Base-by-base conservation (phyloP, 2,888 invertebrate species). In the Tridacna gigas region DNA sequence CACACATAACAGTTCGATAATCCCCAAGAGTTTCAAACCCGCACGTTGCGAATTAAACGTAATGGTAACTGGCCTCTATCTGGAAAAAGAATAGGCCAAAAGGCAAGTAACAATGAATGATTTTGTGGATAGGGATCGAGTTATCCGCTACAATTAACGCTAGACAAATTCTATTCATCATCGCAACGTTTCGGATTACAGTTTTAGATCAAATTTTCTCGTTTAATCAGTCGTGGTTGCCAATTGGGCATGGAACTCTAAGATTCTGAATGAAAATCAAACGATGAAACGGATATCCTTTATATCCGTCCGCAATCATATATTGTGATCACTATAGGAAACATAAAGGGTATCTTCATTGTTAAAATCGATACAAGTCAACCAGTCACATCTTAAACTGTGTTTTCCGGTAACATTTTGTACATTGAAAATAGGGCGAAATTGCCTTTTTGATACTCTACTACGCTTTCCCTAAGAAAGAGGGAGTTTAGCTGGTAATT, bases 91-190 rank as follows among this genome's bases (percentile, higher is more conserved):
- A 60, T 3, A n/a, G 60, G 4, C n/a, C n/a, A n/a, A n/a, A 60
- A 60, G 60, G 4, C 60, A 20, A 60, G 9, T 4, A 18, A 9
- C 20, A 60, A 60, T n/a, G 20, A 4, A 18, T n/a, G 63, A n/a
- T 4, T 63, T 63, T 22, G 22, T 63, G n/a, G 26, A 25, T 13
- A 22, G 26, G 26, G 63, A 63, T 25, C 63, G 63, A 63, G 63
- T 63, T 13, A 63, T 63, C 63, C 63, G 63, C 63, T 63, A 25
- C 63, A 63, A 63, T 63, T 63, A 63, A 63, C 22, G 63, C 63
- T 63, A 63, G 63, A 63, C 63, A 63, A 63, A 63, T 63, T 25
- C 15, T 63, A 63, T 63, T 63, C 63, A 63, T 63, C 25, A 3
- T 22, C 22, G 63, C 25, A 63, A 63, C 63, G 13, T 63, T 22